Percentiles rank a stretch among this genome's conserved stretches.
phyloP scores from a whole-genome alignment of 2,797 vertebrate species.

The Vireo griseus region DNA sequence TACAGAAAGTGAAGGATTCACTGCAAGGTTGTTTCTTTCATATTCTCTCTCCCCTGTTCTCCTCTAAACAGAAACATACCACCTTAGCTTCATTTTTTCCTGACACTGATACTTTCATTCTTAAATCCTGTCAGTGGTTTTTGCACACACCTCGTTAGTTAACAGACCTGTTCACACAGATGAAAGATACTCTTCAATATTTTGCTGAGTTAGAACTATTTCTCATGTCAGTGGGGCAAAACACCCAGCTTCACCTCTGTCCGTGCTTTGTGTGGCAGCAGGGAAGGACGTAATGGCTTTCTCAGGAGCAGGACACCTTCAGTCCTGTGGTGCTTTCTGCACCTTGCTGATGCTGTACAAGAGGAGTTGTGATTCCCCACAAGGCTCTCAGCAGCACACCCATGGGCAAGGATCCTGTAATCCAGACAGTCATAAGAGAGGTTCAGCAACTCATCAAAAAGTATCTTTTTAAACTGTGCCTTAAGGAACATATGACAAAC shows the following conservation, averaged over 20 bases:
- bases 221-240: background rate
- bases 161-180: background rate
- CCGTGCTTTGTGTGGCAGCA: rapidly evolving
- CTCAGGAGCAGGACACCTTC: background rate
- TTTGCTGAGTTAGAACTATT: background rate
- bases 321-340: background rate
- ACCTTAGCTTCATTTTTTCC: background rate
- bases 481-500: background rate
- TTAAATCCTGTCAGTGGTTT: background rate
- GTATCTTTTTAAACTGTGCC: background rate
- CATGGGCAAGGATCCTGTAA: background rate
- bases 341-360: rapidly evolving
- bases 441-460: background rate
- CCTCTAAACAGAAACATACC: background rate
- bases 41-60: background rate
- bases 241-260: background rate
- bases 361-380: background rate
- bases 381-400: background rate
- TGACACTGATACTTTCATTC: background rate
- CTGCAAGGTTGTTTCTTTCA: background rate
- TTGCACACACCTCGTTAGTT: background rate
- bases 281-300: rapidly evolving
- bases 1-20: background rate
- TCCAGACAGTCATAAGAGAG: background rate
- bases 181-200: background rate